A percentile compares a stretch with the other conserved stretches of the same genome.
phyloP scores from a whole-genome alignment of 2,888 invertebrate species.

The Cremastinae sp. region DNA sequence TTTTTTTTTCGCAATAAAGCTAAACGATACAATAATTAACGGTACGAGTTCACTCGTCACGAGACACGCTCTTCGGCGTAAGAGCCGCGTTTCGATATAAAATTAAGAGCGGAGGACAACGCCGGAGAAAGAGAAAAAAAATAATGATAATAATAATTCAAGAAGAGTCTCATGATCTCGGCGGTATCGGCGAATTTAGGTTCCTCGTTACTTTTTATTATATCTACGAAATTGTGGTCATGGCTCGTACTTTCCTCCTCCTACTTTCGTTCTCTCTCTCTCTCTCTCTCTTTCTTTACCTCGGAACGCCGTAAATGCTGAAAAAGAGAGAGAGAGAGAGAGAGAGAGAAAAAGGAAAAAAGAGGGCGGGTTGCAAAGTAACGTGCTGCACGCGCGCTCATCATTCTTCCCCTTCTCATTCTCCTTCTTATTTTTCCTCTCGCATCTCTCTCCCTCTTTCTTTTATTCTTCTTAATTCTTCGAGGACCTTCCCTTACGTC shows the following conservation, averaged over 20 bases:
- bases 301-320: slow-evolving; percentile 27
- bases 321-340: slow-evolving; percentile 28
- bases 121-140: slow-evolving; percentile 11
- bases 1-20: slow-evolving; percentile 8
- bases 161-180: slow-evolving; percentile 39
- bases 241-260: slow-evolving; percentile 23
- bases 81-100: slow-evolving; percentile 24
- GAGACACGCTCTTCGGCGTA: slow-evolving; percentile 8
- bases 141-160: slow-evolving; percentile 12
- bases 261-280: slow-evolving; percentile 13
- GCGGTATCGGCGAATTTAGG: slow-evolving; percentile 54
- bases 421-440: slow-evolving; percentile 23
- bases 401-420: slow-evolving; percentile 27
- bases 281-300: slow-evolving; percentile 7
- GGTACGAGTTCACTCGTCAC: slow-evolving; percentile 40
- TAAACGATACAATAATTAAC: slow-evolving; percentile 46
- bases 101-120: slow-evolving; percentile 9
- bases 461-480: slow-evolving; percentile 39
- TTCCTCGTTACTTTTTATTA: slow-evolving; percentile 60
- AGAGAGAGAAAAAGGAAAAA: slow-evolving; percentile 24
- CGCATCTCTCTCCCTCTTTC: slow-evolving; percentile 27
- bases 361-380: slow-evolving; percentile 49
- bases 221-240: slow-evolving; percentile 55
- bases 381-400: slow-evolving; percentile 56
- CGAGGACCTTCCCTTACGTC: slow-evolving; percentile 40